Evolutionary conservation across 2,113 vertebrate species (phyloP), one percentile per base, ranked within the genome.

Genomic region (Hassar affinis): DNA sequence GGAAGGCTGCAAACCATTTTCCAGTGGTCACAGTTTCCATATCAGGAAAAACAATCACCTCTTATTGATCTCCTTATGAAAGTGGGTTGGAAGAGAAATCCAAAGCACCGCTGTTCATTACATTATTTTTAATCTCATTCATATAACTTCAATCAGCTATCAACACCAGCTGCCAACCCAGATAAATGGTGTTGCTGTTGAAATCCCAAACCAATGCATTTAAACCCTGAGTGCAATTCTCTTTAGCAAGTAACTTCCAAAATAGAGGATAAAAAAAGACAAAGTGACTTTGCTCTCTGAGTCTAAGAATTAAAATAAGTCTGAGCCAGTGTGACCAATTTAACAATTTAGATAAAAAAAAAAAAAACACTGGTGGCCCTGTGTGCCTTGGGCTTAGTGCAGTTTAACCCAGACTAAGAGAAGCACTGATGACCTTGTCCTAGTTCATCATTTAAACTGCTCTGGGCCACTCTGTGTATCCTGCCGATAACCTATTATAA

Each of bases 401-500:
- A 78, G 89, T 88, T 88, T 87, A 88, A 80, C 82, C 54, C 54
- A 45, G 38, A 61, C 71, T 27, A 83, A 49, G 25, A 62, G 69
- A 80, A 33, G 42, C 56, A 76, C 64, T 38, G 74, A 86, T 87
- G 93, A 95, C 94, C 94, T 95, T 95, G 94, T 91, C 93, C 93
- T 91, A 90, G 86, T 92, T 92, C 86, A 18, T 90, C 90, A 86
- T 89, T 89, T 90, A 90, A 87, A 87, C 75, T 49, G 78, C 91
- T 76, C 59, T 52, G 88, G 91, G 93, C 88, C 80, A 81, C 77
- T 49, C 88, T 89, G 88, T 89, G 92, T 91, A 88, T 89, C 88
- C 88, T 88, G 91, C 94, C 94, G 91, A 95, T 95, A 95, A 93
- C 90, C 93, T 90, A 92, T 95, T 92, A 93, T 88, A 80, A 86